Base-by-base conservation (phyloP, 2,797 vertebrate genomes). In the Gymnopithys bicolor region DNA sequence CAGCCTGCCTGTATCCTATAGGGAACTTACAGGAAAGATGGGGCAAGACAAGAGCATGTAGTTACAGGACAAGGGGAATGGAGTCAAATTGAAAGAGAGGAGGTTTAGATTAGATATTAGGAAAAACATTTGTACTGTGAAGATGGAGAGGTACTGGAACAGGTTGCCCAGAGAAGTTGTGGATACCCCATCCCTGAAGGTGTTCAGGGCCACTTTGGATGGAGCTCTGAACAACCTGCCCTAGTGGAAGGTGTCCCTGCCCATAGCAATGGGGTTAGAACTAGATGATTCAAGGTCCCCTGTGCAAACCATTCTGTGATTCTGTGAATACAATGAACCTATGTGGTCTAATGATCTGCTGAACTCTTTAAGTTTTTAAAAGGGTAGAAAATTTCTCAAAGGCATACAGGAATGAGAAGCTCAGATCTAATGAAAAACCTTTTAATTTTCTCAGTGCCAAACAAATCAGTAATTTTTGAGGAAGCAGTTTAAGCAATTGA, bases 301-400 rank as follows among this genome's bases (percentile, higher is more conserved):
- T 28, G 19, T 1, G 12, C 58, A 60, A 60, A 39, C 35, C 58
- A 39, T 39, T 56, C 55, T 33, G 15, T 23, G 53, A 56, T 55
- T 59, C 58, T 28, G 3, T 56, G 25, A 64, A 41, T 77, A 45
- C 45, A 55, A 0, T 53, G 52, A 86, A 41, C 30, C 27, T 3
- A 0, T 56, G 32, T 62, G 17, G 23, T 63, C 23, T 51, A 28
- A 59, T 0, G 0, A 23, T 37, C 17, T 69, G 64, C 41, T 83
- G 63, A 88, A 45, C 41, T 53, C 30, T 52, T 27, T 24, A 23
- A 73, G 19, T 43, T 71, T 84, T 59, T n/a, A 58, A 35, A 66
- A 67, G 39, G 55, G 32, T 74, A 53, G 43, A 41, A 73, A 27
- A 7, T 21, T 89, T 80, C 35, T 69, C 30, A 22, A 59, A 90